Conservation (phyloP, 2,113 vertebrate genomes). For the Phoenicopterus ruber region DNA sequence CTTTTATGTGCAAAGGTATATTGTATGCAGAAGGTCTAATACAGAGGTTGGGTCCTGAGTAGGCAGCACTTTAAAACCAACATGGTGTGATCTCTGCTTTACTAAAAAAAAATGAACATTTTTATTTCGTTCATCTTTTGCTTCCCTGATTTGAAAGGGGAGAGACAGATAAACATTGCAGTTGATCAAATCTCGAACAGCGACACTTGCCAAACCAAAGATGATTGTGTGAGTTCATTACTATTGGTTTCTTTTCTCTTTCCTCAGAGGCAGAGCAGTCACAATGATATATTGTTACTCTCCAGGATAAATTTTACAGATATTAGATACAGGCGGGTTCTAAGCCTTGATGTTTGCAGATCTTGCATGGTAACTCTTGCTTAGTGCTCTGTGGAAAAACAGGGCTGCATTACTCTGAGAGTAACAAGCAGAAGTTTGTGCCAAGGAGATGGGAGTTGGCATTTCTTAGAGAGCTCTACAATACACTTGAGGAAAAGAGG, state of each 20-base stretch:
- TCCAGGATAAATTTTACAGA: slow-evolving; percentile 37
- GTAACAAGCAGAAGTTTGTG: background rate
- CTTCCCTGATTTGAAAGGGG: slow-evolving; percentile 18
- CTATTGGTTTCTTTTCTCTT: background rate
- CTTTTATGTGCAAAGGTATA: background rate
- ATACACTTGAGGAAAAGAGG: background rate
- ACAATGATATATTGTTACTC: background rate
- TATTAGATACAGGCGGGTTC: background rate
- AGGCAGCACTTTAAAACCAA: background rate
- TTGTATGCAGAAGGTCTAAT: background rate
- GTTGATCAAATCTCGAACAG: slow-evolving; percentile 58
- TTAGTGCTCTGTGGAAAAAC: background rate
- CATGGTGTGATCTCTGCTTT: background rate
- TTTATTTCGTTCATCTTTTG: background rate
- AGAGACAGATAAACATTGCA: slow-evolving; percentile 50
- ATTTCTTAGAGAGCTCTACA: slow-evolving; percentile 23
- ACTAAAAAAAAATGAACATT: background rate
- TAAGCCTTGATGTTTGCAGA: background rate
- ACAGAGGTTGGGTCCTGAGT: background rate
- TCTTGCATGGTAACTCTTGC: background rate
- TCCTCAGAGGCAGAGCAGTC: slow-evolving; percentile 21
- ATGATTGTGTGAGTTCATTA: slow-evolving; percentile 27
- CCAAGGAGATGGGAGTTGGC: background rate
- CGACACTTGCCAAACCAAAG: slow-evolving; percentile 54
- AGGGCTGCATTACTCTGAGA: background rate